These are phyloP conservation scores for Oryzias dopingdopingensis DNA, from an alignment of 2,797 vertebrate genomes.

Conservation along the genomic window DNA sequence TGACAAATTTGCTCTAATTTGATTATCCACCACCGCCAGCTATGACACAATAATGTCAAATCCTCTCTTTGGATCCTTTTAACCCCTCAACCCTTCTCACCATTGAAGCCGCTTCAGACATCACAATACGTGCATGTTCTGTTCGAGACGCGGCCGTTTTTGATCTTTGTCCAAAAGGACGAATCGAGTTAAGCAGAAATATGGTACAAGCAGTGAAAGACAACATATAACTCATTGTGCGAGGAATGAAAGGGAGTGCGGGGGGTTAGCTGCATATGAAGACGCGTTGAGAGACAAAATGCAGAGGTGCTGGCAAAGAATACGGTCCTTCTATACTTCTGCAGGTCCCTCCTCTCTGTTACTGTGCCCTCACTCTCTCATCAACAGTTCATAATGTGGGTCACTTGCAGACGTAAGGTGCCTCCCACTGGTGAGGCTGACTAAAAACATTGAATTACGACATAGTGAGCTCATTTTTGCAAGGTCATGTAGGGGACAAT, in stretches of 20 bases:
- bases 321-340: conserved; percentile 21
- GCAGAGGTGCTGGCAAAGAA: conserved; percentile 25
- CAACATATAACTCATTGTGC: not conserved
- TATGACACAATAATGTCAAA: conserved; percentile 17
- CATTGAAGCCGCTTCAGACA: conserved; percentile 28
- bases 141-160: conserved; percentile 6
- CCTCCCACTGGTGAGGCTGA: conserved; percentile 45
- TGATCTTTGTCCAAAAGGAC: conserved; percentile 1
- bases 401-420: conserved; percentile 38
- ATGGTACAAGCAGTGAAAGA: not conserved
- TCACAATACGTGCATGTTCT: not conserved
- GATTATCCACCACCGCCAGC: conserved; percentile 45
- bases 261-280: conserved; percentile 44
- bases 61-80: conserved; percentile 28
- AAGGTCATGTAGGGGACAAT: conserved; percentile 61
- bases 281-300: conserved; percentile 41
- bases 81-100: conserved; percentile 52
- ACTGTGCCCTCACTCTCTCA: conserved; percentile 57
- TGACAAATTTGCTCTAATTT: conserved; percentile 56
- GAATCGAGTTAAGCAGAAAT: conserved; percentile 1
- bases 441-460: conserved; percentile 70
- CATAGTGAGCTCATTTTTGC: conserved; percentile 53
- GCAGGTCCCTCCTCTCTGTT: conserved; percentile 30
- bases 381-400: conserved; percentile 71
- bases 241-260: conserved; percentile 6